Percentiles rank a stretch among this genome's conserved stretches.
Evolutionary conservation across 2,888 invertebrate species (phyloP).

Genomic region (Sussaba pulchella): DNA sequence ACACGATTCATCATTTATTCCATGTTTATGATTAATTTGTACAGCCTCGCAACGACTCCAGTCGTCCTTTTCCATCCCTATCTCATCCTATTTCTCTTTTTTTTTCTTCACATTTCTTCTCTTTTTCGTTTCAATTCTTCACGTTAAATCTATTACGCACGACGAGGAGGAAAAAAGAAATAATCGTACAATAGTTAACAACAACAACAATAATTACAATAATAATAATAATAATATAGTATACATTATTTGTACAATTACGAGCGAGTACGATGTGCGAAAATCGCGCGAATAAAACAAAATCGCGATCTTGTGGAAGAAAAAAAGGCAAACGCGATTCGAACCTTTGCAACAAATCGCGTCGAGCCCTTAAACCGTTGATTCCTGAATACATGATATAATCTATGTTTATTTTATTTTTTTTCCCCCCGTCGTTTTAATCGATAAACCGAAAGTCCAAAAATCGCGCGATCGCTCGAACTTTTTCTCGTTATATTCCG

Average conservation of each 20-base stretch:
- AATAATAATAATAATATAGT: conserved; percentile 49
- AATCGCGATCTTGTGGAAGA: conserved; percentile 44
- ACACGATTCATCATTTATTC: conserved; percentile 59
- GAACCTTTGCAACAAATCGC: background rate
- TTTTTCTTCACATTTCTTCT: conserved; percentile 8
- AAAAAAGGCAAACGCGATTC: conserved; percentile 32
- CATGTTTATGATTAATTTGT: conserved; percentile 65
- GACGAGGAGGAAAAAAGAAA: conserved; percentile 59
- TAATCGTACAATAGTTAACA: conserved; percentile 61
- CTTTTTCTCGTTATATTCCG: background rate
- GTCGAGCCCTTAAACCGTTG: background rate
- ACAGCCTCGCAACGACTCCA: conserved; percentile 59
- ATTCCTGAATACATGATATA: conserved; percentile 4
- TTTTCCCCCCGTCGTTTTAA: background rate
- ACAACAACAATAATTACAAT: conserved; percentile 18
- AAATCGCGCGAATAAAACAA: conserved; percentile 12
- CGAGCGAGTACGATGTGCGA: conserved; percentile 52
- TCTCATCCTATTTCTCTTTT: conserved; percentile 14
- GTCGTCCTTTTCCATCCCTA: conserved; percentile 33
- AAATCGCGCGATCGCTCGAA: conserved; percentile 31
- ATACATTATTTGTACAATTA: conserved; percentile 61
- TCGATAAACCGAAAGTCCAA: background rate
- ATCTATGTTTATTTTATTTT: too few relatives aligned
- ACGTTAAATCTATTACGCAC: conserved; percentile 46
- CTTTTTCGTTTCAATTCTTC: conserved; percentile 6